A percentile compares a stretch with the other conserved stretches of the same genome.
Evolutionary conservation across 2,113 vertebrate species (phyloP).

Genomic region (Festucalex cinctus): DNA sequence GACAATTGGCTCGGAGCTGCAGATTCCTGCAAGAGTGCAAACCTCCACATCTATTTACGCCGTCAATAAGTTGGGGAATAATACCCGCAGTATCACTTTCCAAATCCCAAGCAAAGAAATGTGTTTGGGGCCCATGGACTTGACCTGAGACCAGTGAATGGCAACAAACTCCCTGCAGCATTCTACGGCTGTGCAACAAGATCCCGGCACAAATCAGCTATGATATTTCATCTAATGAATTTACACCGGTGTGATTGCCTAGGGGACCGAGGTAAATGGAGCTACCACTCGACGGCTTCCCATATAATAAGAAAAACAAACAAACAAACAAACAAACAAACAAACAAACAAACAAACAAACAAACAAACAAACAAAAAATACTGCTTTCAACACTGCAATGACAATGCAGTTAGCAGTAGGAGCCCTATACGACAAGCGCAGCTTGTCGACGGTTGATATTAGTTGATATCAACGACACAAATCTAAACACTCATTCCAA

Average conservation of each 20-base stretch:
- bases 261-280: too few relatives aligned
- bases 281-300: too few relatives aligned
- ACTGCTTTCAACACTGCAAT: too few relatives aligned
- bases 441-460: too few relatives aligned
- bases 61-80: slow-evolving; percentile 36
- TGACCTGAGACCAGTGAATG: slow-evolving; percentile 54
- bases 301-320: too few relatives aligned
- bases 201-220: slow-evolving; percentile 62
- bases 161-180: slow-evolving; percentile 60
- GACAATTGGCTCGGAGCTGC: slow-evolving; percentile 75
- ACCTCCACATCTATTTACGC: slow-evolving; percentile 42
- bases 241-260: slow-evolving; percentile 45
- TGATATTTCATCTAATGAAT: slow-evolving; percentile 72
- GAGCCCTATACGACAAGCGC: too few relatives aligned
- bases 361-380: too few relatives aligned
- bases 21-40: slow-evolving; percentile 39
- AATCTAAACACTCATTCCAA: too few relatives aligned
- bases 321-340: too few relatives aligned
- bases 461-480: too few relatives aligned
- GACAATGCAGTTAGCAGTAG: too few relatives aligned
- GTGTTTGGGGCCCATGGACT: slow-evolving; percentile 39
- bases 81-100: slow-evolving; percentile 35
- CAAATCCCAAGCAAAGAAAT: slow-evolving; percentile 47
- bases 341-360: too few relatives aligned
- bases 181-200: slow-evolving; percentile 47